phyloP scores from a whole-genome alignment of 2,888 invertebrate species.

The Parnassius smintheus region DNA sequence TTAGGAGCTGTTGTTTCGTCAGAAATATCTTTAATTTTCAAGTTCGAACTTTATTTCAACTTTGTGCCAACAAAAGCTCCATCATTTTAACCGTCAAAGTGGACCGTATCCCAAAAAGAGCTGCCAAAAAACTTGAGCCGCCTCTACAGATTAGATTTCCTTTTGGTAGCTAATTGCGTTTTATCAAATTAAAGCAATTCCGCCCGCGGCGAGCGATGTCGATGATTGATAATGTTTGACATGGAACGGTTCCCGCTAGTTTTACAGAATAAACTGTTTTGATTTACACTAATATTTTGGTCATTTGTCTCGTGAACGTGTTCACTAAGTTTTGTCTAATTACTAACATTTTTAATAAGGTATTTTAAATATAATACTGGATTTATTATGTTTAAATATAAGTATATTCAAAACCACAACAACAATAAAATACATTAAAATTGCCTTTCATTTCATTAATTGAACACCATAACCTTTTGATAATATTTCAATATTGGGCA shows the following conservation, averaged over 20 bases:
- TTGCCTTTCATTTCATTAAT: too few relatives aligned
- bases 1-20: constrained; percentile 4
- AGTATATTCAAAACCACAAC: neutral
- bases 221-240: constrained; percentile 78
- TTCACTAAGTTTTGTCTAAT: neutral
- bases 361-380: too few relatives aligned
- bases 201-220: constrained; percentile 54
- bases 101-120: constrained; percentile 57
- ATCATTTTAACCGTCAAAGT: constrained; percentile 53
- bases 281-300: constrained; percentile 64
- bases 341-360: too few relatives aligned
- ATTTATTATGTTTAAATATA: neutral
- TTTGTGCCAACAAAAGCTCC: constrained; percentile 39
- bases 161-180: constrained; percentile 81
- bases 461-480: too few relatives aligned
- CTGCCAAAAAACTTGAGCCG: constrained; percentile 66
- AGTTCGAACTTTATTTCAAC: constrained; percentile 24
- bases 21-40: constrained; percentile 9
- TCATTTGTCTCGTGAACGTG: constrained; percentile 57
- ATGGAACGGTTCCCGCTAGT: constrained; percentile 64
- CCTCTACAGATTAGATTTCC: constrained; percentile 76
- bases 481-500: too few relatives aligned
- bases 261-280: constrained; percentile 79
- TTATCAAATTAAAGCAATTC: constrained; percentile 79
- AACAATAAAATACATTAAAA: neutral